Base-by-base conservation (phyloP, 2,113 vertebrate species). In the Theristicus caerulescens region DNA sequence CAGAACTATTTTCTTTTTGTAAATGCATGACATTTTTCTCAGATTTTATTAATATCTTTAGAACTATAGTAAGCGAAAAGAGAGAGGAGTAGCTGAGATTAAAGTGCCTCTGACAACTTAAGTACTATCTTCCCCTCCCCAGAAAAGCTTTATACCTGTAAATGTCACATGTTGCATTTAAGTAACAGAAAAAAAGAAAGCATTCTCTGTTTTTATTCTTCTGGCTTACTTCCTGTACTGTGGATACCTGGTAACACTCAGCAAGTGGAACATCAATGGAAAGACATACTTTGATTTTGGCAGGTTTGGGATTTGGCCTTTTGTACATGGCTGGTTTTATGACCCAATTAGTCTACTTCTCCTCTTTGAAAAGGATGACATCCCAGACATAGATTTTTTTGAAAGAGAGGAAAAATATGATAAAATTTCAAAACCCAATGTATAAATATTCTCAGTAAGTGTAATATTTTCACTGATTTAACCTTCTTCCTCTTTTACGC, bases 21-120 rank as follows among this genome's bases (percentile, higher is more conserved):
- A 91, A 55, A 84, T 16, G 27, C 9, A 72, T 22, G 59, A 65
- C 4, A 89, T 81, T 94, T 94, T 81, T 27, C 42, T 55, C 15
- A 62, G 55, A 62, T 95, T 97, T 96, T 95, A 86, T 84, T 94
- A 94, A 90, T 90, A 78, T 55, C 34, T 40, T 88, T 55, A 76
- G 32, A 83, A 86, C 24, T 90, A 58, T 42, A 94, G 77, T 86
- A 86, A 94, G 13, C 5, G 19, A 88, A 96, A 96, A 81, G 11
- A 57, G 7, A 87, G 34, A 77, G 16, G 61, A 91, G 55, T 62
- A 36, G 12, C 81, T 96, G 80, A 88, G 70, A 59, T 74, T 94
- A 94, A 96, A 96, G 67, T 76, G 20, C 10, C 20, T 90, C 64
- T 82, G 58, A 80, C 49, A 88, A 61, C 10, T 82, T 89, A 79